Evolutionary conservation across 2,888 invertebrate genomes (phyloP).

Genomic region (Synanthedon vespiformis): DNA sequence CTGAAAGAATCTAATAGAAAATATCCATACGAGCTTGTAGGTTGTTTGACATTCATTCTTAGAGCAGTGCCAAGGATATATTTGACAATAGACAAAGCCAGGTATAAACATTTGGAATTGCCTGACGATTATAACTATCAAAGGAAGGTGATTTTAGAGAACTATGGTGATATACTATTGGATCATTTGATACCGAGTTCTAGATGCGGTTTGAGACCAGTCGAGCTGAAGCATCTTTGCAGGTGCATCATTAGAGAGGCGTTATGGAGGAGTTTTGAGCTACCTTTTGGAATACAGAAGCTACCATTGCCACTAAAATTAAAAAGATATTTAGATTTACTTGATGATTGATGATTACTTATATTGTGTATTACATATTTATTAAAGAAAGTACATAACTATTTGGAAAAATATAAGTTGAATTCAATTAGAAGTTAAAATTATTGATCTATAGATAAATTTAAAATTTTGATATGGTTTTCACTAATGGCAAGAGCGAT

Average conservation of each 20-base stretch:
- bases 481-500: no score
- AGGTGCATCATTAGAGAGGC: conserved; percentile 76
- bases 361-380: no score
- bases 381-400: background rate
- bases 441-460: background rate
- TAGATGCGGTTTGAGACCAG: conserved; percentile 72
- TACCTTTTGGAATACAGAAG: conserved; percentile 80
- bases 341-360: conserved; percentile 69
- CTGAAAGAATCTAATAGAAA: conserved; percentile 72
- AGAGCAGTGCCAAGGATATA: conserved; percentile 73
- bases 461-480: no score
- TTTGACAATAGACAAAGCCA: conserved; percentile 51
- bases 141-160: conserved; percentile 46
- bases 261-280: conserved; percentile 76
- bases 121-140: conserved; percentile 58
- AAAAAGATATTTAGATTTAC: conserved; percentile 79
- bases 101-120: conserved; percentile 37
- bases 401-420: background rate
- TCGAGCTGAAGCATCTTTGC: conserved; percentile 82
- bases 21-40: conserved; percentile 78
- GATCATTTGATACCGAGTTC: conserved; percentile 72
- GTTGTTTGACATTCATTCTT: conserved; percentile 76
- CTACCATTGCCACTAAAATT: conserved; percentile 76
- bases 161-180: conserved; percentile 63
- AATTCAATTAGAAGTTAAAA: background rate